Evolutionary conservation across 2,113 vertebrate species (phyloP).

Genomic region (Channa argus): DNA sequence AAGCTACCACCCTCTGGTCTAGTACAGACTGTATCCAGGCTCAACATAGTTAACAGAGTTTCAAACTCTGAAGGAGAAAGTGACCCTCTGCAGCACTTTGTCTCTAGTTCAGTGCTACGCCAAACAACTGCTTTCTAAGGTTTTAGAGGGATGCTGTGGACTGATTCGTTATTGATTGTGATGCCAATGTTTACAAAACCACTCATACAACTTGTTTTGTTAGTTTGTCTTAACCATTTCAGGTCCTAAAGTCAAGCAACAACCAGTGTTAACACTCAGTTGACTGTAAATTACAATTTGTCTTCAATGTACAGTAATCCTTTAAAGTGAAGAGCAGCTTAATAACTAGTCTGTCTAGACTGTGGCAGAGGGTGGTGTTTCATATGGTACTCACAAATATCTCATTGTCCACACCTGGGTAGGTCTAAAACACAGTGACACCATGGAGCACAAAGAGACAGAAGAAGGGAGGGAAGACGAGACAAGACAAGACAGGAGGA

Average conservation of each 20-base stretch:
- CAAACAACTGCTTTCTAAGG: conserved; percentile 6
- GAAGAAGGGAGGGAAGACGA: conserved; percentile 39
- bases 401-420: conserved; percentile 86
- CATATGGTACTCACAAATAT: conserved; percentile 86
- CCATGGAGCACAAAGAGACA: conserved; percentile 71
- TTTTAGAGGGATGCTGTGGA: neutral
- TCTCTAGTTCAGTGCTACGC: neutral
- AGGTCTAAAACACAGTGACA: conserved; percentile 85
- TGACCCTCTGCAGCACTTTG: neutral
- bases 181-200: neutral
- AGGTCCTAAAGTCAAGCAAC: neutral
- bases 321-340: conserved; percentile 23
- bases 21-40: conserved; percentile 35
- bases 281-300: conserved; percentile 37
- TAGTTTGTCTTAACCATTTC: too few species aligned
- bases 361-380: conserved; percentile 63
- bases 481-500: conserved; percentile 68
- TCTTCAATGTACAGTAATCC: conserved; percentile 33
- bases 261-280: neutral
- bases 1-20: conserved; percentile 49
- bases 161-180: conserved; percentile 15
- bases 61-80: conserved; percentile 8
- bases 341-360: conserved; percentile 61
- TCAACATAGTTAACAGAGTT: conserved; percentile 6
- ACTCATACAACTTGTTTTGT: neutral